phyloP scores from a whole-genome alignment of 2,888 invertebrate genomes.

The Hyppa rectilinea region DNA sequence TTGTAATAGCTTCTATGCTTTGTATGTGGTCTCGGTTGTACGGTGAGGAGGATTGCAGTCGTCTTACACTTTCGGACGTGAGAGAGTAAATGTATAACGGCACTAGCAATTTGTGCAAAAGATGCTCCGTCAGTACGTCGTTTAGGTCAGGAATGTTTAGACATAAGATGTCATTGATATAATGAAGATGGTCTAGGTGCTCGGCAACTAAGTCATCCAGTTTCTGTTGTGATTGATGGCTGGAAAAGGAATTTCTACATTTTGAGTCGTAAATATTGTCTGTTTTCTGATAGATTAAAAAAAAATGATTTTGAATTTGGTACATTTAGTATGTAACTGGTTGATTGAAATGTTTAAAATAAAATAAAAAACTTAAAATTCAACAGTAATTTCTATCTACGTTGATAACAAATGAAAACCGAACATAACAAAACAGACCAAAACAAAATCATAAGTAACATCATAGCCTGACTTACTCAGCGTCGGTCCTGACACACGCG shows the following conservation, averaged over 20 bases:
- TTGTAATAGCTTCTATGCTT: constrained; percentile 91
- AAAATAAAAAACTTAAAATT: constrained; percentile 20
- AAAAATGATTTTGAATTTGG: constrained; percentile 58
- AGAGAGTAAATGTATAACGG: constrained; percentile 98
- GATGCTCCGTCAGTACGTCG: constrained; percentile 97
- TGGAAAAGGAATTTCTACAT: constrained; percentile 83
- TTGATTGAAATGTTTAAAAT: not conserved
- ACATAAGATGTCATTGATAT: constrained; percentile 98
- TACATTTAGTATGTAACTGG: constrained; percentile 58
- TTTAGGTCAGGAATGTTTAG: constrained; percentile 98
- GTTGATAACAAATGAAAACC: constrained; percentile 32
- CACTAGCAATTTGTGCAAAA: constrained; percentile 97
- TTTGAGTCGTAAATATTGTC: constrained; percentile 55
- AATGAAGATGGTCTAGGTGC: constrained; percentile 99
- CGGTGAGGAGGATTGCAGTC: constrained; percentile 78
- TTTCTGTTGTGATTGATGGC: constrained; percentile 97
- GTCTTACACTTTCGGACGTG: constrained; percentile 85
- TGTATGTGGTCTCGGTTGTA: constrained; percentile 86
- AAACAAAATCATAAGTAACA: constrained; percentile 53
- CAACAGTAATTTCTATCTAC: not conserved
- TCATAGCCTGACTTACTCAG: constrained; percentile 93
- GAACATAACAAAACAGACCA: constrained; percentile 61
- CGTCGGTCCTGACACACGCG: constrained; percentile 97
- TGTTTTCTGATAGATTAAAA: constrained; percentile 39
- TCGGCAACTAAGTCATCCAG: constrained; percentile 98